Base-by-base conservation (phyloP, 2,797 vertebrate species). In the Threskiornis aethiopicus region DNA sequence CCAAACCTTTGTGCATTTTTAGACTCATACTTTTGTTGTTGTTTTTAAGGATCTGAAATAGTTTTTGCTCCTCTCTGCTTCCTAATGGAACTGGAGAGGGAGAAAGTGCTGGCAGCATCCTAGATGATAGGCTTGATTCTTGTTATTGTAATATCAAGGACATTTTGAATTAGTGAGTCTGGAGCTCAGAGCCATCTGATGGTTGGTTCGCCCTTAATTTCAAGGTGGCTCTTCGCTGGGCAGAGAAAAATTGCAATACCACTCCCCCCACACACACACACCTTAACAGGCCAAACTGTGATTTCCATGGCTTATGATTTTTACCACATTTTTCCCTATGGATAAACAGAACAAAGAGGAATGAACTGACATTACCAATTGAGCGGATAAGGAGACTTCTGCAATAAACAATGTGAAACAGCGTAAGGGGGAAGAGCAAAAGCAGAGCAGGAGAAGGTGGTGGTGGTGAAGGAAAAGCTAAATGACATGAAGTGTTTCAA, bases 1-100 rank as follows among this genome's bases (percentile, higher is more conserved):
- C 89, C 95, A 96, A 95, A 96, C 76, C 93, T 95, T 92, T 85
- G 91, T 87, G 87, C 90, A 85, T 95, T 95, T 97, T 95, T 92
- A 92, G 78, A 72, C 46, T 90, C 55, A 55, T 46, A 58, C 61
- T 87, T 96, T 20, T 84, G 84, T 93, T 93, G 66, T 87, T 96
- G 91, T 86, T 95, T 92, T 80, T 91, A 76, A 87, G 76, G 37
- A 61, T 59, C 39, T 85, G 82, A 76, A 95, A 91, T 24, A 88
- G 41, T 65, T 94, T 91, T 89, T 89, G 57, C 78, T 91, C 89
- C 71, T 91, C 85, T 47, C 52, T 79, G 59, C 10, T 93, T 89
- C 61, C 84, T 92, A 52, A 77, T 71, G 52, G 85, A 95, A 87
- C 52, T 4, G 5, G 75, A 89, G 79, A 87, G 51, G 61, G 16